Percentiles rank a stretch among this genome's conserved stretches.
Conservation (phyloP, 1,140 invertebrate species). For the Cotesia glomerata region DNA sequence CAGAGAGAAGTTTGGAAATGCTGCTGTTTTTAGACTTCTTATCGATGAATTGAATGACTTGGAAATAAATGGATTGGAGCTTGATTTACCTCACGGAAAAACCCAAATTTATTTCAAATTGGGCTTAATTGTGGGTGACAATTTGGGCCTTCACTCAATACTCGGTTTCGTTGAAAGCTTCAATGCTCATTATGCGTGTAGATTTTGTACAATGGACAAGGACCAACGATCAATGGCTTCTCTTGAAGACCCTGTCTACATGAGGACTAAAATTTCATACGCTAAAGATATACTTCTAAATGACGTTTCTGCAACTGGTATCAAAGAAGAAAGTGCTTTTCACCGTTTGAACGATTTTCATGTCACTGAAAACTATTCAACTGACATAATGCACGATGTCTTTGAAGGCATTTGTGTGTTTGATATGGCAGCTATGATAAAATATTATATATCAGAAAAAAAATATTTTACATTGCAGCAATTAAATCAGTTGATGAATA, state of each 20-base stretch:
- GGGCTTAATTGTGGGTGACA: background rate
- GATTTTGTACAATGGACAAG: conserved; percentile 29
- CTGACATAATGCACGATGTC: background rate
- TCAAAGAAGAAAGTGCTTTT: background rate
- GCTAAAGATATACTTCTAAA: background rate
- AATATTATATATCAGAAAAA: too few species aligned
- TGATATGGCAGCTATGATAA: too few species aligned
- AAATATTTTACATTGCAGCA: too few species aligned
- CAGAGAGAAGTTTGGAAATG: background rate
- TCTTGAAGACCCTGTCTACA: background rate
- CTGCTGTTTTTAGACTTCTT: background rate
- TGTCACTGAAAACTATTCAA: background rate
- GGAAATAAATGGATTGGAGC: background rate
- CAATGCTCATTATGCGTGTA: conserved; percentile 14
- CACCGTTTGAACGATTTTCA: background rate
- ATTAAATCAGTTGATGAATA: too few species aligned
- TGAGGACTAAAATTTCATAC: background rate
- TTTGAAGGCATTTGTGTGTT: background rate
- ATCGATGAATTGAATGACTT: conserved; percentile 9
- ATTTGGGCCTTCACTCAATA: background rate
- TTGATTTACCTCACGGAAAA: background rate
- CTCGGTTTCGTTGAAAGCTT: background rate
- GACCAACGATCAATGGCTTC: conserved; percentile 30
- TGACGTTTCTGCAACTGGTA: background rate
- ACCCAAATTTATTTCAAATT: background rate